Conservation (phyloP, 2,797 vertebrate species). For the Phoeniculus purpureus region DNA sequence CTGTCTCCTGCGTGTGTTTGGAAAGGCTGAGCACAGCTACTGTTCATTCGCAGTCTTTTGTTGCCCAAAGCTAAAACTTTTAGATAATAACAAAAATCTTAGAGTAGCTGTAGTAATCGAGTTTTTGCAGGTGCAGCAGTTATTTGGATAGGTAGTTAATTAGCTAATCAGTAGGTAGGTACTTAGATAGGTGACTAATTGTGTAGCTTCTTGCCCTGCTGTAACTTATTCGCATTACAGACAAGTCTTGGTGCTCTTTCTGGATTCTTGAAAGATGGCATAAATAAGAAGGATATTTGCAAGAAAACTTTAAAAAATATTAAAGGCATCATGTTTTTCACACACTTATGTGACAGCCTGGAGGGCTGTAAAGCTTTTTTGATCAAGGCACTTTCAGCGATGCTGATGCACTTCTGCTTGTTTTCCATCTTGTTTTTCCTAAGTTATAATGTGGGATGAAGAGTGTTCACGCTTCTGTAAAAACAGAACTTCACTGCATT, state of each 20-base stretch:
- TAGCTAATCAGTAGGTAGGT: no score
- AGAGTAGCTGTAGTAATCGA: neutral
- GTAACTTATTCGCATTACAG: neutral
- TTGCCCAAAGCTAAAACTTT: neutral
- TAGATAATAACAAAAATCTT: neutral
- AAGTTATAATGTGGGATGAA: neutral
- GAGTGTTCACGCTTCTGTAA: neutral
- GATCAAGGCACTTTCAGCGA: neutral
- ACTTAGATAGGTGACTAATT: neutral
- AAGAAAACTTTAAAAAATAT: neutral
- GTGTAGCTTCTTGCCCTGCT: neutral
- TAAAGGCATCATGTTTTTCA: neutral
- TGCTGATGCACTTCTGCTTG: neutral
- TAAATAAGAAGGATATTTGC: neutral
- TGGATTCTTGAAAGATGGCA: neutral
- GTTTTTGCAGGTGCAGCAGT: no score
- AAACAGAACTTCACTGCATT: neutral
- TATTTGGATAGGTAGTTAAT: no score
- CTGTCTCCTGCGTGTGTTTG: neutral
- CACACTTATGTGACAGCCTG: neutral
- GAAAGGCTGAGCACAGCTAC: neutral
- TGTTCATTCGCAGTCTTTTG: neutral
- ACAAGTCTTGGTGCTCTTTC: neutral
- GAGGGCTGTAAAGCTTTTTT: neutral
- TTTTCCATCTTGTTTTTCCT: neutral